Evolutionary conservation across 2,113 vertebrate genomes (phyloP), one percentile per base, ranked within the genome.

Genomic region (Leptocoma aspasia): DNA sequence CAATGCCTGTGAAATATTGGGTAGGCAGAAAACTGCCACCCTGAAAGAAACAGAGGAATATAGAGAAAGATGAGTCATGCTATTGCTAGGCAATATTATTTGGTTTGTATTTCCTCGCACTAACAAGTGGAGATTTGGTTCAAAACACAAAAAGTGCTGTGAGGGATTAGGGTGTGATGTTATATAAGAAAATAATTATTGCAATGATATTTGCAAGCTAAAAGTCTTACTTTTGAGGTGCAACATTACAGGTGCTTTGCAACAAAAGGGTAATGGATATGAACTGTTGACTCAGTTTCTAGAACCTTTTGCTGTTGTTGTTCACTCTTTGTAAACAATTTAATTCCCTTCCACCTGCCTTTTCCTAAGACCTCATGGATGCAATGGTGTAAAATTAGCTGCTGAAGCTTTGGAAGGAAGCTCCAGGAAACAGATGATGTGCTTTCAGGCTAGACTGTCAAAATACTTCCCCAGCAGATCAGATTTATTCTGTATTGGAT

Each of bases 381-480:
- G 45, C 41, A 63, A 44, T 59, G 24, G 31, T 90, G 39, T 80
- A 95, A 95, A 97, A 95, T 95, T 90, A 92, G 75, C 87, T 91
- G 66, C 49, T 77, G 41, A 65, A 82, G 56, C 79, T 83, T 90
- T 89, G 82, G 89, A 95, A 97, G 70, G 79, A 96, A 96, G 82
- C 82, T 91, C 12, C 63, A 84, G 95, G 92, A 97, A 97, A 95
- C 86, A 91, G 91, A 92, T 96, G 54, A 95, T 93, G 70, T 65
- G 70, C 81, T 95, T 94, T 94, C 57, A 91, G 89, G 61, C 68
- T 95, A 91, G 83, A 86, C 69, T 92, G 96, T 96, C 78, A 92
- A 96, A 97, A 86, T 72, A 82, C 66, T 97, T 97, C 76, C 93
- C 77, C 59, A 89, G 45, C 54, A 95, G 85, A 82, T 96, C 72